These are phyloP conservation scores for Osmerus mordax DNA, from an alignment of 2,113 vertebrate genomes.

Conservation along the genomic window DNA sequence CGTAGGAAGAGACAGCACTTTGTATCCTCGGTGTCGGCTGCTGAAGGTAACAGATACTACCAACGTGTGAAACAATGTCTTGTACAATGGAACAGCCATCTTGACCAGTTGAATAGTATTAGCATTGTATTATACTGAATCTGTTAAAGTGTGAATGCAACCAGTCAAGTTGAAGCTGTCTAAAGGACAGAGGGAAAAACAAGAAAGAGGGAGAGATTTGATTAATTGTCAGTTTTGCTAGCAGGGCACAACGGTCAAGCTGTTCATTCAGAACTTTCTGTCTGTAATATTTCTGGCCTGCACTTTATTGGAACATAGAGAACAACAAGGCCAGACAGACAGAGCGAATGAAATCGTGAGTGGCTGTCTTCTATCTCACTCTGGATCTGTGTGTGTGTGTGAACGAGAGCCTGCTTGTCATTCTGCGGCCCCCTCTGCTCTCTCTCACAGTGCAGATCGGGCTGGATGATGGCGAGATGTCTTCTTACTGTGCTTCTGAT, in stretches of 20 bases:
- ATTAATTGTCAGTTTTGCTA: conserved; percentile 48
- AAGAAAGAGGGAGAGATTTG: conserved; percentile 20
- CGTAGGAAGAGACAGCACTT: neutral
- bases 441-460: conserved; percentile 28
- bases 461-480: conserved; percentile 31
- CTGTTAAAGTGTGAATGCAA: too few species aligned
- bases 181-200: neutral
- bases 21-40: neutral
- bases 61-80: too few species aligned
- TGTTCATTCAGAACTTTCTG: conserved; percentile 24
- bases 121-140: too few species aligned
- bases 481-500: conserved; percentile 18
- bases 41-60: neutral
- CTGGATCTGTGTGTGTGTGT: conserved; percentile 1
- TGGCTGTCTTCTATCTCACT: neutral
- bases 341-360: neutral
- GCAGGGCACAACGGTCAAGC: conserved; percentile 33
- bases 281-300: conserved; percentile 34
- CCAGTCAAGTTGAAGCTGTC: neutral
- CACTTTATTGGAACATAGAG: neutral
- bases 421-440: conserved; percentile 7
- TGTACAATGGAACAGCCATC: too few species aligned
- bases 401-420: conserved; percentile 3
- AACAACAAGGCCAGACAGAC: neutral
- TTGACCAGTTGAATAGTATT: too few species aligned